Evolutionary conservation across 2,888 invertebrate genomes (phyloP).

Genomic region (Pseudococcus viburni): DNA sequence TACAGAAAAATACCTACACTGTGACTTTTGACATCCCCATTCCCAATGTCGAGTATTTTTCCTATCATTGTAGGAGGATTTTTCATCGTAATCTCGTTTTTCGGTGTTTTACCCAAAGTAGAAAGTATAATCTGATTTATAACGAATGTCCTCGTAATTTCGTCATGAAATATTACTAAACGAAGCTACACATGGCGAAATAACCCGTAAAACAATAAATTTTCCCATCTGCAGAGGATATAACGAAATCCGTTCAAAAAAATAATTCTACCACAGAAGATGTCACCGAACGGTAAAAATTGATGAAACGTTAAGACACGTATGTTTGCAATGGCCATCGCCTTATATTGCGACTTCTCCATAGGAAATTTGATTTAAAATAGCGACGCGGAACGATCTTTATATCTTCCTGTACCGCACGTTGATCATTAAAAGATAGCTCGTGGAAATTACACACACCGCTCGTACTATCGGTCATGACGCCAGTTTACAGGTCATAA

Average conservation of each 20-base stretch:
- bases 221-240: slow-evolving; percentile 16
- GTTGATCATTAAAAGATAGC: slow-evolving; percentile 37
- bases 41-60: slow-evolving; percentile 15
- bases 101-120: background rate
- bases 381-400: slow-evolving; percentile 39
- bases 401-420: slow-evolving; percentile 17
- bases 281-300: slow-evolving; percentile 1
- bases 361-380: slow-evolving; percentile 33
- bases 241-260: slow-evolving; percentile 4
- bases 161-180: slow-evolving; percentile 24
- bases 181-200: background rate
- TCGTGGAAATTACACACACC: slow-evolving; percentile 9
- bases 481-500: slow-evolving; percentile 39
- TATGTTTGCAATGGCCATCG: background rate
- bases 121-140: slow-evolving; percentile 15
- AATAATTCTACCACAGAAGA: background rate
- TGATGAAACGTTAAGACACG: background rate
- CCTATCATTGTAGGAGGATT: background rate
- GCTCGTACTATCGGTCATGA: slow-evolving; percentile 23
- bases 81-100: background rate
- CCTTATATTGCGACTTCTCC: background rate
- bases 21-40: background rate
- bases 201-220: slow-evolving; percentile 10
- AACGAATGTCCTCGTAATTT: slow-evolving; percentile 4
- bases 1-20: background rate